phyloP scores from a whole-genome alignment of 92 coral and sea anemone species.

The Phenganax marumi region DNA sequence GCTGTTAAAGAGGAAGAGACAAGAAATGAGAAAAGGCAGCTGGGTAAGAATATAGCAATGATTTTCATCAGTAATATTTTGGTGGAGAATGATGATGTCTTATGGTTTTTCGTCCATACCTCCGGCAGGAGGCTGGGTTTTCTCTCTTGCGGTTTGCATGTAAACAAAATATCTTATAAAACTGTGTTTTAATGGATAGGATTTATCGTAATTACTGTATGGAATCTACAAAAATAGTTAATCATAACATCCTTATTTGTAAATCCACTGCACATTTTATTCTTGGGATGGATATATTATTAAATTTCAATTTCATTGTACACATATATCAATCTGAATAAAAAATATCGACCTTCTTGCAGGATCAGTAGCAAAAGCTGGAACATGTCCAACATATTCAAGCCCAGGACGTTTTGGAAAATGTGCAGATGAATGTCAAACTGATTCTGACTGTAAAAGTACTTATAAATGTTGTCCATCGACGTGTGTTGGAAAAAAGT shows the following conservation, averaged over 20 bases:
- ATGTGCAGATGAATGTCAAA: slow-evolving; percentile 14
- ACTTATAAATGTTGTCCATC: slow-evolving; percentile 6
- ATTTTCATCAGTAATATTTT: background rate
- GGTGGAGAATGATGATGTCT: background rate
- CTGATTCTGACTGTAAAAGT: slow-evolving; percentile 14
- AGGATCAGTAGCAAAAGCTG: background rate
- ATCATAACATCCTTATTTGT: no score
- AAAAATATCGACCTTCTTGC: background rate
- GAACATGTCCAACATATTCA: slow-evolving; percentile 20
- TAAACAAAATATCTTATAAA: no score
- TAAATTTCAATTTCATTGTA: no score
- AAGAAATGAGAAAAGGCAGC: background rate
- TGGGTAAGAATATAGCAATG: background rate
- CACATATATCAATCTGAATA: background rate
- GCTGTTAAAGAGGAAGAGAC: background rate
- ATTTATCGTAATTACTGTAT: no score
- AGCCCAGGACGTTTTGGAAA: slow-evolving; percentile 24
- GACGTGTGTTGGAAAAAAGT: slow-evolving; percentile 8
- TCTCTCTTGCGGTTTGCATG: no score
- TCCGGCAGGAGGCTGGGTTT: no score
- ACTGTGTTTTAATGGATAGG: no score
- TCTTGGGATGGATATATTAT: no score
- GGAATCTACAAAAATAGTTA: no score
- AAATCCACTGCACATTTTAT: no score
- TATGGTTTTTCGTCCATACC: no score